These are phyloP conservation scores for Mercenaria mercenaria DNA, from an alignment of 1,140 invertebrate genomes.

Conservation along the genomic window DNA sequence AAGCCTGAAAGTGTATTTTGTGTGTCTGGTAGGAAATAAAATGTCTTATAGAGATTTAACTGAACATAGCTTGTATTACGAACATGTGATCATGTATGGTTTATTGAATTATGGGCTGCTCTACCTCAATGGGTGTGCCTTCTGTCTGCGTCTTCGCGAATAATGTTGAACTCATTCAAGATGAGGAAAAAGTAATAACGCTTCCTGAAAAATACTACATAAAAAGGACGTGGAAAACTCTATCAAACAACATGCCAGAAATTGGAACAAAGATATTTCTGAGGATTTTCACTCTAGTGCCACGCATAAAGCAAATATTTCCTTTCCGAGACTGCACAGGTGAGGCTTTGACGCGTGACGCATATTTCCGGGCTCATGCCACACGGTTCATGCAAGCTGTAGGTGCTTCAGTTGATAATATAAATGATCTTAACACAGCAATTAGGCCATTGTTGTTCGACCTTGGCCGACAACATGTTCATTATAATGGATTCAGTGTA, in stretches of 20 bases:
- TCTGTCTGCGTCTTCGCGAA: too few relatives aligned
- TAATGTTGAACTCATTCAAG: too few relatives aligned
- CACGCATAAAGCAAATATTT: conserved; percentile 73
- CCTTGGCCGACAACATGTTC: conserved; percentile 74
- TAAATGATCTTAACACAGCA: conserved; percentile 68
- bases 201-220: conserved; percentile 67
- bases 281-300: conserved; percentile 74
- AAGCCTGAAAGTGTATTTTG: too few relatives aligned
- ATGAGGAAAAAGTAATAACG: neutral
- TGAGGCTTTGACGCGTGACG: conserved; percentile 64
- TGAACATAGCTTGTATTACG: too few relatives aligned
- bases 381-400: conserved; percentile 79
- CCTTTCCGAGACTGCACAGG: conserved; percentile 66
- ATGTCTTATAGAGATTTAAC: too few relatives aligned
- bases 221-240: conserved; percentile 71
- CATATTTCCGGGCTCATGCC: conserved; percentile 73
- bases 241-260: conserved; percentile 69
- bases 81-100: too few relatives aligned
- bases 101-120: too few relatives aligned
- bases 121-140: too few relatives aligned
- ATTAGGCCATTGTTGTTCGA: conserved; percentile 68
- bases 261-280: conserved; percentile 73
- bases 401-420: conserved; percentile 76
- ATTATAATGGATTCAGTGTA: conserved; percentile 73
- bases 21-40: too few relatives aligned